Base-by-base conservation (phyloP, 2,888 invertebrate species). In the Carabus problematicus region DNA sequence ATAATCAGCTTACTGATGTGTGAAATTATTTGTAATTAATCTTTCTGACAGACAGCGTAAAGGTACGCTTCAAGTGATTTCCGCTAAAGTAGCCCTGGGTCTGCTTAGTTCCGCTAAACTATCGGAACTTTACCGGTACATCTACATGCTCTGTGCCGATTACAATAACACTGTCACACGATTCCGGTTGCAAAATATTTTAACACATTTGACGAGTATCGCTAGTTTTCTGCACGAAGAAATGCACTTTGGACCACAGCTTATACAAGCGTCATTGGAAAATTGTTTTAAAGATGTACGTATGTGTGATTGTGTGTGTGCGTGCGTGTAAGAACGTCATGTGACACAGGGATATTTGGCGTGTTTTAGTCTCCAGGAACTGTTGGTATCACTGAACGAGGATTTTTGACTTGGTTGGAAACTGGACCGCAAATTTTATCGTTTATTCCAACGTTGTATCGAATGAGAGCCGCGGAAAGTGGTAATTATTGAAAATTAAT, bases 151-250 rank as follows among this genome's bases (percentile, higher is more conserved):
- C 74, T 85, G 90, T 75, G 87, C 90, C 1, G 91, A 92, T 79
- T 90, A 92, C 76, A 92, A 92, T 77, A 89, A 90, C 43, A 91
- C 90, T 73, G 86, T 92, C 55, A 88, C 89, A 0, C 86, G 88
- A 60, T 84, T 86, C 61, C 82, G 88, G 41, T 81, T 93, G 60
- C 84, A 87, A 3, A 83, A 85, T 0, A 79, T 93, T 63, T 79
- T 93, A 71, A 81, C 84, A 14, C 88, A 89, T 78, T 81, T 92
- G 29, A 85, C 87, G 8, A 82, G 87, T 82, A 75, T 87, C 79
- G 80, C 87, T 75, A 84, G 85, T 72, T 88, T 87, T 78, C 79
- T 91, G 47, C 89, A 89, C 52, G 88, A 88, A 78, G 84, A 84
- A 71, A 83, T 84, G 16, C 85, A 85, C 40, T 90, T 88, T 81